These are phyloP conservation scores for Clarias magur DNA, from an alignment of 2,113 vertebrate genomes.

Conservation along the genomic window DNA sequence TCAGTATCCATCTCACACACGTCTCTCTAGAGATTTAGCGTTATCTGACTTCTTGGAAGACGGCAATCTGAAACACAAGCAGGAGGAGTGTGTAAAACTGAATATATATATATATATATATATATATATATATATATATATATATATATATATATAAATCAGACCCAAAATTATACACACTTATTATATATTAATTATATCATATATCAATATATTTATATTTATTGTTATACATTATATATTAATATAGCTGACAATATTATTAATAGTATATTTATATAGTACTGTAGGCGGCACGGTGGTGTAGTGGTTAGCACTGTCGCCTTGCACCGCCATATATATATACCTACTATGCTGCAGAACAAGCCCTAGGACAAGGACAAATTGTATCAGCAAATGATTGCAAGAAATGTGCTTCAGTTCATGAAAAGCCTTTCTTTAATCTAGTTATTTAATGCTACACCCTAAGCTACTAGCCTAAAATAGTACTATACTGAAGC, in stretches of 20 bases:
- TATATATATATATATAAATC: no score
- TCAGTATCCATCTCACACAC: constrained; percentile 30
- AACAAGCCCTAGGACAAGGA: not conserved
- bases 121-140: not conserved
- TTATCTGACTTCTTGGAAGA: constrained; percentile 27
- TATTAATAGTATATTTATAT: no score
- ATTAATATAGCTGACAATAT: no score
- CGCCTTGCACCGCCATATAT: no score
- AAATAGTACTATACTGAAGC: constrained; percentile 50
- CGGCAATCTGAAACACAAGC: constrained; percentile 9
- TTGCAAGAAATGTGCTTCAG: not conserved
- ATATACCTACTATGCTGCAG: no score
- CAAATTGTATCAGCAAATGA: not conserved
- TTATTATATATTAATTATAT: no score
- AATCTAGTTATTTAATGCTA: not conserved
- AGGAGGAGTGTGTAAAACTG: constrained; percentile 54
- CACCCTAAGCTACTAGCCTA: not conserved
- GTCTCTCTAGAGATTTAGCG: constrained; percentile 3
- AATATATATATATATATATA: not conserved
- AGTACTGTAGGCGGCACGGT: no score
- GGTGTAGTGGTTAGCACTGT: no score
- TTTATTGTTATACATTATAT: no score
- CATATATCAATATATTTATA: no score
- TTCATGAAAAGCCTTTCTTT: not conserved
- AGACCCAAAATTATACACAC: no score